A percentile compares a stretch with the other conserved stretches of the same genome.
Evolutionary conservation across 2,888 invertebrate species (phyloP).

Genomic region (Acrocera orbiculus): DNA sequence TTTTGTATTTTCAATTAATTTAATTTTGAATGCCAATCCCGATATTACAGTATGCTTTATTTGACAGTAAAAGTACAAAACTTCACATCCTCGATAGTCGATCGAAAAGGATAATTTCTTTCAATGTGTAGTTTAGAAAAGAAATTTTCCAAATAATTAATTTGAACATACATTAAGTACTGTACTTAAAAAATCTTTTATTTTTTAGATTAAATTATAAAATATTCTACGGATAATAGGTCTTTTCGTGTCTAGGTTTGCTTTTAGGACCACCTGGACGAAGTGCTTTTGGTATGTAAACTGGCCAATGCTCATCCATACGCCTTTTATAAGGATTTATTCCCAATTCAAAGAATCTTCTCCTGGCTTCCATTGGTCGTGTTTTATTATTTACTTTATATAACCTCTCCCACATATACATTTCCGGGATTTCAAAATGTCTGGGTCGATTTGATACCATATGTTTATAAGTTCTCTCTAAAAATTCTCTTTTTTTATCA

Average conservation of each 20-base stretch:
- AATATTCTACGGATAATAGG: constrained; percentile 53
- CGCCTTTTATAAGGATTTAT: constrained; percentile 43
- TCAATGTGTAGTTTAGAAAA: too few relatives aligned
- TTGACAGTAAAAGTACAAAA: too few relatives aligned
- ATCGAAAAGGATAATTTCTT: too few relatives aligned
- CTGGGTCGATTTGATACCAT: constrained; percentile 49
- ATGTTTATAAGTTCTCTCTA: constrained; percentile 50
- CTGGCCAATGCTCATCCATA: constrained; percentile 46
- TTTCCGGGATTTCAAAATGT: constrained; percentile 44
- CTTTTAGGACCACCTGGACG: constrained; percentile 41
- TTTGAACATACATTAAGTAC: too few relatives aligned
- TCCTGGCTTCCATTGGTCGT: constrained; percentile 46
- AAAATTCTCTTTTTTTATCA: constrained; percentile 47
- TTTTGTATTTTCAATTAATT: too few relatives aligned
- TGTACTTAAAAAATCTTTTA: too few relatives aligned
- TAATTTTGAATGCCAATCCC: too few relatives aligned
- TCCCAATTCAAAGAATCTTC: constrained; percentile 51
- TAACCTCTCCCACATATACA: constrained; percentile 66
- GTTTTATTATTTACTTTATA: constrained; percentile 58
- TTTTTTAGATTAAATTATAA: too few relatives aligned
- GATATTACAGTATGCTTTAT: too few relatives aligned
- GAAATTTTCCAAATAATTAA: too few relatives aligned
- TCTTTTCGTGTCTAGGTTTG: constrained; percentile 45
- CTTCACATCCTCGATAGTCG: too few relatives aligned
- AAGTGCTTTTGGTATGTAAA: constrained; percentile 50